These are phyloP conservation scores for Propithecus coquereli DNA, from an alignment of 2,113 vertebrate genomes.

Conservation along the genomic window DNA sequence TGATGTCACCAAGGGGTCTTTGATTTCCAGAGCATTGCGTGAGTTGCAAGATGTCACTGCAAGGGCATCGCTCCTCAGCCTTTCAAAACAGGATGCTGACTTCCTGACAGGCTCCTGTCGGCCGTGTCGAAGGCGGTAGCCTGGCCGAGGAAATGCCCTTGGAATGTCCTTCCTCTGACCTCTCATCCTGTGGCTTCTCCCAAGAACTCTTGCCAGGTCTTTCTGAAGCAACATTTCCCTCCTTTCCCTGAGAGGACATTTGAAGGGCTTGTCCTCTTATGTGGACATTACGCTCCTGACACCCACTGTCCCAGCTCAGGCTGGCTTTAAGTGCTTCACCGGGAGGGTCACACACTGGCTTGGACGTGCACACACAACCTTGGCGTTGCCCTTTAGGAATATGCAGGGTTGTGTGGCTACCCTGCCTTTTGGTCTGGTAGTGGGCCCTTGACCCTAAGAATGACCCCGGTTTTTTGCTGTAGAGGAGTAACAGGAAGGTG, in stretches of 20 bases:
- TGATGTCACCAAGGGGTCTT: background rate
- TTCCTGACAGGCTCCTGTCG: background rate
- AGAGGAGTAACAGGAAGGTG: background rate
- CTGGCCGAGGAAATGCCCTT: accelerated
- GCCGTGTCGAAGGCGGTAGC: accelerated
- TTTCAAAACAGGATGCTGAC: background rate
- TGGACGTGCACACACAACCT: accelerated
- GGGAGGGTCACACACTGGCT: accelerated
- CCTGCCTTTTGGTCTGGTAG: background rate
- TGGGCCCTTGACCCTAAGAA: background rate
- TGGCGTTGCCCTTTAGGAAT: background rate
- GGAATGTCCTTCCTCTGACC: background rate
- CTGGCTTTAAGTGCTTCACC: background rate
- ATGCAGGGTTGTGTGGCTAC: no score
- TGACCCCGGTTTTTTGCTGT: background rate
- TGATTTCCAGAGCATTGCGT: no score
- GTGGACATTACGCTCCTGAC: accelerated
- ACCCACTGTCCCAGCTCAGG: accelerated
- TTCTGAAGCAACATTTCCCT: background rate
- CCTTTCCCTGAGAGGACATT: background rate
- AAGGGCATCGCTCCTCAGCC: background rate
- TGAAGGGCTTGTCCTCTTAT: background rate
- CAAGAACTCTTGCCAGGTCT: background rate
- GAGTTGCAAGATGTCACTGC: background rate
- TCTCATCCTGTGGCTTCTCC: background rate